A percentile compares a stretch with the other conserved stretches of the same genome.
These are phyloP conservation scores for Leucoraja ocellata DNA, from an alignment of 2,797 vertebrate genomes.

Conservation along the genomic window DNA sequence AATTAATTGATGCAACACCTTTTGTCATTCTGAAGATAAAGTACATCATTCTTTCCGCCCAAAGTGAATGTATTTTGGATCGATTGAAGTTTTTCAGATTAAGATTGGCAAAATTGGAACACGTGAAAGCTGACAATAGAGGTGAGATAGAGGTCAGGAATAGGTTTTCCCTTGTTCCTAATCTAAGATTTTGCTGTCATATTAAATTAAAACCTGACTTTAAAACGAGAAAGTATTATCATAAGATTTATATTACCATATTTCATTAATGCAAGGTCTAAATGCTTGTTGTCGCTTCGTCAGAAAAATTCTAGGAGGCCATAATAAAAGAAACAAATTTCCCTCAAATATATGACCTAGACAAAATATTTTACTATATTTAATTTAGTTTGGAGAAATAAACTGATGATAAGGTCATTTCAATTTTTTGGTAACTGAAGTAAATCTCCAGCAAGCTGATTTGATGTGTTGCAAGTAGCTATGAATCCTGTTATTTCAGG, in stretches of 20 bases:
- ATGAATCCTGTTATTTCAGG: background rate
- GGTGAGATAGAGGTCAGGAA: background rate
- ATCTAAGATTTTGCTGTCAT: background rate
- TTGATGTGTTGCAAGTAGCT: background rate
- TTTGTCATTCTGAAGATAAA: background rate
- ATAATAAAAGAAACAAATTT: background rate
- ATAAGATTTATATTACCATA: background rate
- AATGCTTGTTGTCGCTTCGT: background rate
- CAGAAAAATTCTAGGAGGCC: background rate
- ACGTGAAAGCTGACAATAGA: background rate
- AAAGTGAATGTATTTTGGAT: background rate
- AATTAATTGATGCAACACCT: background rate
- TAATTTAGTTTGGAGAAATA: background rate
- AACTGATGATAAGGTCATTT: background rate
- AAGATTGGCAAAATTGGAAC: background rate
- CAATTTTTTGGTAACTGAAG: background rate
- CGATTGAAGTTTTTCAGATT: background rate
- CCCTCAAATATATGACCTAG: background rate
- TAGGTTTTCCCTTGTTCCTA: background rate
- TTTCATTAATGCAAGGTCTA: background rate
- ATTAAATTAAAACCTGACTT: background rate
- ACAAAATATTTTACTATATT: background rate
- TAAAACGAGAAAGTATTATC: background rate
- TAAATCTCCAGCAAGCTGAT: background rate
- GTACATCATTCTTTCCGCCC: background rate